Percentiles rank a stretch among this genome's conserved stretches.
phyloP scores from a whole-genome alignment of 2,113 vertebrate genomes.

The Cavia aperea region DNA sequence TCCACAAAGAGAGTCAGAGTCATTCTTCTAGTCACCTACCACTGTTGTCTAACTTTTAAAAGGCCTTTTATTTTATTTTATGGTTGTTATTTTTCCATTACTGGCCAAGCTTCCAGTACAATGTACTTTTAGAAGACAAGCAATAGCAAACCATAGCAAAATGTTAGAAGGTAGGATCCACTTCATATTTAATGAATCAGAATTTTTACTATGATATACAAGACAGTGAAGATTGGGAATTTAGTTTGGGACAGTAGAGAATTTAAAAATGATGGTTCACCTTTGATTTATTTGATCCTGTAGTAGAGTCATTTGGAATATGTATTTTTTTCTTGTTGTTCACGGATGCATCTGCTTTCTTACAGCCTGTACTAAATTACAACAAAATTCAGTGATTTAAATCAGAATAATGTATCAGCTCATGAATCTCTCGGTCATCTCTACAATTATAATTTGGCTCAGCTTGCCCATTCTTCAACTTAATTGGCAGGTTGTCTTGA shows the following conservation, averaged over 20 bases:
- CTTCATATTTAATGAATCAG: not conserved
- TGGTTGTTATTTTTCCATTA: not conserved
- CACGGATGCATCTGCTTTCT: not conserved
- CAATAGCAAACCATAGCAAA: not conserved
- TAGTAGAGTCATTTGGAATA: not conserved
- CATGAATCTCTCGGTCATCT: not conserved
- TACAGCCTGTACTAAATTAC: not conserved
- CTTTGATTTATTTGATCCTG: not conserved
- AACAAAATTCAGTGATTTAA: not conserved
- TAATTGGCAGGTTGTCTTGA: not conserved
- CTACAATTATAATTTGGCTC: not conserved
- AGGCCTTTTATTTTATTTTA: not conserved
- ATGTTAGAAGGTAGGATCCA: not conserved
- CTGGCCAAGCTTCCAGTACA: not conserved
- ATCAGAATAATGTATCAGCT: not conserved
- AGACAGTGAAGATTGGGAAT: not conserved
- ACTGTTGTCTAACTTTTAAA: not conserved
- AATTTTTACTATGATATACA: not conserved
- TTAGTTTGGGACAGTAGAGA: not conserved
- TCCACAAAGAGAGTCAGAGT: not conserved
- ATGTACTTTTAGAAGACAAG: not conserved
- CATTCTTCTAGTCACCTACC: not conserved
- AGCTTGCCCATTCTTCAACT: not conserved
- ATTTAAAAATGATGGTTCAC: not conserved
- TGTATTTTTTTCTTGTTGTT: not conserved